phyloP scores from a whole-genome alignment of 2,888 invertebrate genomes.

The Zootermopsis nevadensis region DNA sequence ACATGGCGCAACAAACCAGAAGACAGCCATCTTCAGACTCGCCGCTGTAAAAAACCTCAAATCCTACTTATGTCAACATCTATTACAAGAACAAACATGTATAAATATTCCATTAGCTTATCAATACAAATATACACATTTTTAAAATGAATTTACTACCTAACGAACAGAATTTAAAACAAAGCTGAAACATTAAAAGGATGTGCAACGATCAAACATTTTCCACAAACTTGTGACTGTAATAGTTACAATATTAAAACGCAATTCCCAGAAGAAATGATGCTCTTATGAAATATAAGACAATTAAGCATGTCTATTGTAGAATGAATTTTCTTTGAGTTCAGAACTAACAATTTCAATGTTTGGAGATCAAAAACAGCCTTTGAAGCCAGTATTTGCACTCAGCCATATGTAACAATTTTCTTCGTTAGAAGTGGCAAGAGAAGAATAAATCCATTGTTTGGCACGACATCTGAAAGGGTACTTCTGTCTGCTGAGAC shows the following conservation, averaged over 20 bases:
- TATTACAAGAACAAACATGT: neutral
- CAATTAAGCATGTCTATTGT: neutral
- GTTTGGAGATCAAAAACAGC: neutral
- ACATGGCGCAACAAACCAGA: no score
- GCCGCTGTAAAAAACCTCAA: no score
- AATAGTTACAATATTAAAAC: neutral
- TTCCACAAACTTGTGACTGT: neutral
- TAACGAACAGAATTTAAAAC: neutral
- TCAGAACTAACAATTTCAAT: neutral
- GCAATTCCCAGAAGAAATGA: neutral
- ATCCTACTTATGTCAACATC: neutral
- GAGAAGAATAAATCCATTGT: neutral
- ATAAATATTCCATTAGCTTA: neutral
- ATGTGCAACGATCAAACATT: neutral
- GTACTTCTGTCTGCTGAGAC: neutral
- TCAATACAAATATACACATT: neutral
- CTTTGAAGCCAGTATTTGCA: neutral
- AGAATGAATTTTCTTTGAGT: neutral
- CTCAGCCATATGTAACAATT: neutral
- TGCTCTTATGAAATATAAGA: neutral
- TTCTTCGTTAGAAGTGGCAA: conserved; percentile 36
- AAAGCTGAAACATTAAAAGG: neutral
- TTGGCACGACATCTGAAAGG: no score
- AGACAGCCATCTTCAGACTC: no score
- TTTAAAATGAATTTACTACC: neutral